Percentiles rank a stretch among this genome's conserved stretches.
phyloP scores from a whole-genome alignment of 2,113 vertebrate species.

The Platichthys flesus region DNA sequence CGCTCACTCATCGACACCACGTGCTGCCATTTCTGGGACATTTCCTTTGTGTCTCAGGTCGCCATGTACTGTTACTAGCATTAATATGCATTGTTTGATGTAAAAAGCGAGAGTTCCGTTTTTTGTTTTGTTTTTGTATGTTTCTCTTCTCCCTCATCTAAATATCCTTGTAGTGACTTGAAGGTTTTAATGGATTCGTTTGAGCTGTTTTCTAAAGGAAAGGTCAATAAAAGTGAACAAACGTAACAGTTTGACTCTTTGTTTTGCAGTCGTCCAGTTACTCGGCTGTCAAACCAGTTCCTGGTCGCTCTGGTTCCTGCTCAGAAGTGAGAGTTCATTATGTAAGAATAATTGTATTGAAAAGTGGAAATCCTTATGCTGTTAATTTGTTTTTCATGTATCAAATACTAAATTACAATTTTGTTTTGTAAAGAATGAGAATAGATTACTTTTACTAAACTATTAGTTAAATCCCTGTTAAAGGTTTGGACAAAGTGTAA shows the following conservation, averaged over 20 bases:
- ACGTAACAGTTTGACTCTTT: slow-evolving; percentile 15
- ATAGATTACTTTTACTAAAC: too few relatives aligned
- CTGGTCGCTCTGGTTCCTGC: slow-evolving; percentile 1
- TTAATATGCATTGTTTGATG: slow-evolving; percentile 42
- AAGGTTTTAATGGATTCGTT: slow-evolving; percentile 72
- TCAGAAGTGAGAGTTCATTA: not conserved
- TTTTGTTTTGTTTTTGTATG: not conserved
- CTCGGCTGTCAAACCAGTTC: slow-evolving; percentile 38
- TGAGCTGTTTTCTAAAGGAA: slow-evolving; percentile 68
- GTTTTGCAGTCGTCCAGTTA: slow-evolving; percentile 10
- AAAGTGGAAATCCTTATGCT: not conserved
- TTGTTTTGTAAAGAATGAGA: too few relatives aligned
- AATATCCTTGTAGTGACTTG: slow-evolving; percentile 63
- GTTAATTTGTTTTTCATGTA: not conserved
- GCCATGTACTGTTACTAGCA: slow-evolving; percentile 54
- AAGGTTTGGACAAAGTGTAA: too few relatives aligned
- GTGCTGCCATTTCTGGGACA: slow-evolving; percentile 48
- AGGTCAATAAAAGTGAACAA: slow-evolving; percentile 71
- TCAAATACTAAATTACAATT: not conserved
- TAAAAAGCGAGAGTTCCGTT: slow-evolving; percentile 30
- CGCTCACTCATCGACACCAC: slow-evolving; percentile 35
- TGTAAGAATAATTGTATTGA: not conserved
- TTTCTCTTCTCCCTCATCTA: slow-evolving; percentile 32
- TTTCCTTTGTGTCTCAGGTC: slow-evolving; percentile 30
- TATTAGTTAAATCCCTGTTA: too few relatives aligned